These are phyloP conservation scores for Linepithema humile DNA, from an alignment of 1,140 invertebrate genomes.

Conservation along the genomic window DNA sequence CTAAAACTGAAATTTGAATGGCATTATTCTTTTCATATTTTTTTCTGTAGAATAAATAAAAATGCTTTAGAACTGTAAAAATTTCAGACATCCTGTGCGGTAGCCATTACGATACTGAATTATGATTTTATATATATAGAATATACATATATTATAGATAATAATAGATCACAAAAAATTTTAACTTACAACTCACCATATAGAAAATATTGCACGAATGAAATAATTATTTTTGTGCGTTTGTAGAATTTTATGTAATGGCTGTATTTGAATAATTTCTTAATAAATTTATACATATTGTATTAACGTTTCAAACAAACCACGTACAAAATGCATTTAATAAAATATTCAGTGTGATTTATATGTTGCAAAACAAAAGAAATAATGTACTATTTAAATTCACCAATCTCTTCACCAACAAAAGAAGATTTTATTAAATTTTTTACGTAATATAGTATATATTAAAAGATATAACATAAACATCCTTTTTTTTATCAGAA, in stretches of 20 bases:
- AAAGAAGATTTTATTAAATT: slow-evolving; percentile 8
- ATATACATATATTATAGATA: too few relatives aligned
- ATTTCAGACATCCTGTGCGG: too few relatives aligned
- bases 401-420: not conserved
- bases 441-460: too few relatives aligned
- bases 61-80: too few relatives aligned
- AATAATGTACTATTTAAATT: not conserved
- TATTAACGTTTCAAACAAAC: slow-evolving; percentile 22
- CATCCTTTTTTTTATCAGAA: not conserved
- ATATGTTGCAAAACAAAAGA: slow-evolving; percentile 2
- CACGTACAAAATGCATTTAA: not conserved
- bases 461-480: not conserved
- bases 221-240: slow-evolving; percentile 10
- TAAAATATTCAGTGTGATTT: slow-evolving; percentile 7
- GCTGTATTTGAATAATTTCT: not conserved
- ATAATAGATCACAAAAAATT: not conserved
- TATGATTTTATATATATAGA: too few relatives aligned
- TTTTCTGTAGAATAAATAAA: too few relatives aligned
- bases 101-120: too few relatives aligned
- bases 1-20: too few relatives aligned
- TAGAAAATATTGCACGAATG: not conserved
- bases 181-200: not conserved
- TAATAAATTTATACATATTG: slow-evolving; percentile 14
- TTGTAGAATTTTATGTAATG: slow-evolving; percentile 6
- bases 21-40: too few relatives aligned